Evolutionary conservation across 64 coral and sea anemone species (phyloP).

Genomic region (Catalaphyllia jardinei): DNA sequence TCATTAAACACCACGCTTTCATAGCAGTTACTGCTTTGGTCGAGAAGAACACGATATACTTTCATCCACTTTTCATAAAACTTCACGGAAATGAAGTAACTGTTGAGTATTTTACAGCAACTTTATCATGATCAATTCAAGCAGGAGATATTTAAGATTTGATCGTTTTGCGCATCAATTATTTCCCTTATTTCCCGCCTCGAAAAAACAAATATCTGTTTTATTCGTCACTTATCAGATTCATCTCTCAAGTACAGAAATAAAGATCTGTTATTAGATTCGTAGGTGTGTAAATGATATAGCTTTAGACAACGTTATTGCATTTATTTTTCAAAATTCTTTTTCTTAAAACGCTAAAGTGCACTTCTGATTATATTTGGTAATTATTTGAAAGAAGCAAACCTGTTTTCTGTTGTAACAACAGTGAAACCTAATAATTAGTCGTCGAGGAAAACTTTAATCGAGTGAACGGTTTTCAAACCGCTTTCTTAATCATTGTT

Average conservation of each 20-base stretch:
- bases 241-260: not conserved
- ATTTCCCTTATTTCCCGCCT: constrained; percentile 26
- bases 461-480: not conserved
- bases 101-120: not conserved
- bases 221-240: constrained; percentile 32
- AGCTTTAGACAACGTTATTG: not conserved
- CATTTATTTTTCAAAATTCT: not conserved
- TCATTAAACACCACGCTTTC: no score
- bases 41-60: no score
- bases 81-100: no score
- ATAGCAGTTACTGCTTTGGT: no score
- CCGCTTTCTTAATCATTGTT: not conserved
- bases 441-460: not conserved
- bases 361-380: not conserved
- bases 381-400: not conserved
- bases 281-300: not conserved
- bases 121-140: constrained; percentile 2
- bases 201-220: constrained; percentile 21
- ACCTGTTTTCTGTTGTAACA: not conserved
- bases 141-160: not conserved
- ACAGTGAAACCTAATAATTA: not conserved
- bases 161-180: not conserved
- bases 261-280: constrained; percentile 1
- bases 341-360: not conserved
- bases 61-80: no score